phyloP scores from a whole-genome alignment of 92 coral and sea anemone genomes.

The Palythoa caribaeorum region DNA sequence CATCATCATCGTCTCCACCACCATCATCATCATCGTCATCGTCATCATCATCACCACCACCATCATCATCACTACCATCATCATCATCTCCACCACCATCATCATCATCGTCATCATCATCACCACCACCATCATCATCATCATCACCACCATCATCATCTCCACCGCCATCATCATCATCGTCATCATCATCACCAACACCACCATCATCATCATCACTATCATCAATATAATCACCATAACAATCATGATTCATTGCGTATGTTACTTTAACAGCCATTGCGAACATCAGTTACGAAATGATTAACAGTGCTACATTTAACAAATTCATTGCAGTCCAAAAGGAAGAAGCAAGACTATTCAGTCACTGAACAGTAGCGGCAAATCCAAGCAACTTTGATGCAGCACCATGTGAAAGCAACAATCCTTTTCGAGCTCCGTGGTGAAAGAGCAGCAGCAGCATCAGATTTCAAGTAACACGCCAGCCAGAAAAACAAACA shows the following conservation, averaged over 20 bases:
- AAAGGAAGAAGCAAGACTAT: constrained; percentile 21
- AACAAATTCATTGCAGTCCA: neutral
- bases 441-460: neutral
- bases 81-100: neutral
- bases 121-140: neutral
- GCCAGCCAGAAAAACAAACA: too few relatives aligned
- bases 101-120: neutral
- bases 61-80: neutral
- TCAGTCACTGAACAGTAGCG: constrained; percentile 4
- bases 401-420: too few relatives aligned
- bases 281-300: neutral
- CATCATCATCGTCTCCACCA: neutral
- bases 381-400: neutral
- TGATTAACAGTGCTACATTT: too few relatives aligned
- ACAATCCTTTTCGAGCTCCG: neutral
- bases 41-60: neutral
- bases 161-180: neutral
- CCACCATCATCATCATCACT: too few relatives aligned
- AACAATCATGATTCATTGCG: neutral
- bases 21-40: neutral
- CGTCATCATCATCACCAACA: neutral
- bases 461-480: neutral
- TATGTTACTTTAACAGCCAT: neutral
- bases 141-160: neutral
- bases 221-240: neutral